Conservation (phyloP, 2,113 vertebrate genomes). For the Colinus virginianus region DNA sequence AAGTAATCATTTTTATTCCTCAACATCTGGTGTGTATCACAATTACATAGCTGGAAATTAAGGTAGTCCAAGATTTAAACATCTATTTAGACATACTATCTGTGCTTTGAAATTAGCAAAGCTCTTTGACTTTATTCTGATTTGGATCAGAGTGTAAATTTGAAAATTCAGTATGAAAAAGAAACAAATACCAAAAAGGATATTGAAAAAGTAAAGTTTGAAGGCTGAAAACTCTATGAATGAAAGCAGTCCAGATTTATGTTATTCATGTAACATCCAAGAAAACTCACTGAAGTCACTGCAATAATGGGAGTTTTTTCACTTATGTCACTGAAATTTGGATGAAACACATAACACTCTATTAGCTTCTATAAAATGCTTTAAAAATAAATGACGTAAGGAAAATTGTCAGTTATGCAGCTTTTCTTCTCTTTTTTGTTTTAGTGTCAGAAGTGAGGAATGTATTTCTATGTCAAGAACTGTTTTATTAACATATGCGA, state of each 20-base stretch:
- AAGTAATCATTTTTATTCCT: neutral
- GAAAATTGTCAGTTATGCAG: neutral
- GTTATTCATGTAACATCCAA: neutral
- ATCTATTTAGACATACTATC: neutral
- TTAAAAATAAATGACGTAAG: constrained; percentile 55
- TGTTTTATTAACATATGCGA: neutral
- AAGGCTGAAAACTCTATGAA: neutral
- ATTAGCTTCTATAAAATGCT: constrained; percentile 55
- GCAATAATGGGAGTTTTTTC: constrained; percentile 36
- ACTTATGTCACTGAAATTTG: constrained; percentile 47
- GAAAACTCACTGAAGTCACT: neutral
- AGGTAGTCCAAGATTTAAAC: neutral
- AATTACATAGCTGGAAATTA: neutral
- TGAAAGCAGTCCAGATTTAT: neutral
- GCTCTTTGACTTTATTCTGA: neutral
- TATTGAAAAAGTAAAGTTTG: neutral
- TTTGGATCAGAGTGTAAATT: neutral
- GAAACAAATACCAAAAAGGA: neutral
- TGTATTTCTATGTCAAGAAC: neutral
- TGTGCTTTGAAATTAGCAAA: neutral
- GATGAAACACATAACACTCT: constrained; percentile 37
- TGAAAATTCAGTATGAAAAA: neutral
- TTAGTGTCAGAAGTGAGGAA: constrained; percentile 19
- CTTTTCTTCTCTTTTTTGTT: neutral
- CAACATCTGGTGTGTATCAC: neutral